Base-by-base conservation (phyloP, 2,797 vertebrate genomes). In the Betta splendens region DNA sequence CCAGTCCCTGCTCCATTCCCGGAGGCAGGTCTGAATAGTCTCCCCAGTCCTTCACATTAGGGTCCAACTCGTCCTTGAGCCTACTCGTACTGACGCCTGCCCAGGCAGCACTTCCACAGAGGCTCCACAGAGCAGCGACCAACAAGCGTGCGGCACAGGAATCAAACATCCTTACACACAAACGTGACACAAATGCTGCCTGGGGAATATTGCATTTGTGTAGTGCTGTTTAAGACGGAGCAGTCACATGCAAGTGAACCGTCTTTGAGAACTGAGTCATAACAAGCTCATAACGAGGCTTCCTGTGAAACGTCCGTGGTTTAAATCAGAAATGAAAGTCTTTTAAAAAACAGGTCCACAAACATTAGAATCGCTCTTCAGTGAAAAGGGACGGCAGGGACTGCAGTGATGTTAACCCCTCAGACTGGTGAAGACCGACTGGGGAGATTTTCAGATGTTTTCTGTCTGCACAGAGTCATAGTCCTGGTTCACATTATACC, bases 401-500 rank as follows among this genome's bases (percentile, higher is more conserved):
- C 54, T 43, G 45, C 16, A 15, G 32, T 25, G 67, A 58, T 63
- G 66, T 64, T 59, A 51, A 57, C 35, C 17, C 6, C 32, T 64
- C 75, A 71, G 38, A 22, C 47, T 68, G 52, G 47, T 38, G 76
- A 52, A 72, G 48, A 78, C 71, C 64, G 80, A 69, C 35, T 61
- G 29, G 1, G 9, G 51, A 66, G 42, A 59, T 38, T 3, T 9
- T n/a, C n/a, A n/a, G n/a, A n/a, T n/a, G 38, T 43, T 16, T 38
- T 40, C 53, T 55, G 17, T 16, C 12, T 25, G 18, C 45, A 48
- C 62, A 60, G 21, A 50, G 57, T 49, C 66, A 56, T 72, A 47
- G 78, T 83, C 78, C 89, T 91, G 92, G 76, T 89, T 92, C 80
- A 79, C 79, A 91, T 92, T 92, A 91, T 61, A 66, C 31, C 21